A percentile compares a stretch with the other conserved stretches of the same genome.
Conservation (phyloP, 2,888 invertebrate genomes). For the Eudasyphora cyanicolor region DNA sequence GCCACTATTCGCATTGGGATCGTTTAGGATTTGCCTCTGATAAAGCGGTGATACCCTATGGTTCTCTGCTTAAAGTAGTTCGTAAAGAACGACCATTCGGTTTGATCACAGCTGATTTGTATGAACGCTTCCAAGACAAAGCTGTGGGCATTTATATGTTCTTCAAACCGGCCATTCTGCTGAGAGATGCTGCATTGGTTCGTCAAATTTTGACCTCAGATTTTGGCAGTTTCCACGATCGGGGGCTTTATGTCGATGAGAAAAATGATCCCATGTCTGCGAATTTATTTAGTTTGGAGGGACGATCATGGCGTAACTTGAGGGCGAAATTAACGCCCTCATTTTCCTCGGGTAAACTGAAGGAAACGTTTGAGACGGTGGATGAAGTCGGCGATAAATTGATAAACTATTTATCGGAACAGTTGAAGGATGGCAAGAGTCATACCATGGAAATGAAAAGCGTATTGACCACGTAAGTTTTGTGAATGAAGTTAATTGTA, state of each 20-base stretch:
- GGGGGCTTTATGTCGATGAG: constrained; percentile 84
- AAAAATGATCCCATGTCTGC: constrained; percentile 83
- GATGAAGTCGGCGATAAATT: constrained; percentile 82
- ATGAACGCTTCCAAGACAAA: constrained; percentile 77
- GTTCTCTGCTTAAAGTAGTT: constrained; percentile 82
- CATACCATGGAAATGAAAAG: constrained; percentile 80
- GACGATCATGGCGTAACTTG: constrained; percentile 83
- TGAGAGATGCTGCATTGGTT: constrained; percentile 84
- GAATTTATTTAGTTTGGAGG: constrained; percentile 78
- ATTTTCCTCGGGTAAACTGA: constrained; percentile 85
- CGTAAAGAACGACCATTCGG: constrained; percentile 83
- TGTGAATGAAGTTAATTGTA: too few species aligned
- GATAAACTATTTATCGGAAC: constrained; percentile 78
- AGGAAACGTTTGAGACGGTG: constrained; percentile 83
- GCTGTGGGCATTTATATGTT: constrained; percentile 84
- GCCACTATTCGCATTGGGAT: constrained; percentile 41
- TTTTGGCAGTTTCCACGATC: constrained; percentile 84
- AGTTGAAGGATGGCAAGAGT: constrained; percentile 72
- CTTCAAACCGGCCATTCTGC: constrained; percentile 82
- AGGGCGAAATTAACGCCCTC: constrained; percentile 84
- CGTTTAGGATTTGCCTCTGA: constrained; percentile 81
- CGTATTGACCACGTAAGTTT: constrained; percentile 68
- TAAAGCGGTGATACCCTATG: constrained; percentile 82
- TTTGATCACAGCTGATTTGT: constrained; percentile 83
- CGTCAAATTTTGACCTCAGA: constrained; percentile 83